Base-by-base conservation (phyloP, 2,797 vertebrate species). In the Nyctalus aviator region DNA sequence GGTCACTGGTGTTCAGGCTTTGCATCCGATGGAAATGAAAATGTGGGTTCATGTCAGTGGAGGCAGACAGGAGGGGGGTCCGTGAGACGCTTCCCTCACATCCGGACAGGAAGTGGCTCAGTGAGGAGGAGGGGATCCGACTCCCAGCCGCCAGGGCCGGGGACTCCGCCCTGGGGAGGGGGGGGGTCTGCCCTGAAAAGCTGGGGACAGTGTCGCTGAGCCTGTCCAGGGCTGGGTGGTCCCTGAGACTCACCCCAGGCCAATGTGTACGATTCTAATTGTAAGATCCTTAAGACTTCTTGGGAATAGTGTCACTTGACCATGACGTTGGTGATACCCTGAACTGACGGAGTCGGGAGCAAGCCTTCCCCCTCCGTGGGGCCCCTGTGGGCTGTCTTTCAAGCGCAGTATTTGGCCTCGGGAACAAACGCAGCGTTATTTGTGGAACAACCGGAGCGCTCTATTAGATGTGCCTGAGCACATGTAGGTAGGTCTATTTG, bases 81-180 rank as follows among this genome's bases (percentile, higher is more conserved):
- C 57, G 6, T 18, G 17, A 13, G 17, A 18, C 20, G 0, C 17
- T 32, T 72, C 46, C 5, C 21, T 23, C 23, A 44, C 13, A 8
- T 17, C 2, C 10, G 21, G 59, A 13, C 12, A 21, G 27, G 32
- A 2, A 2, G 14, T 2, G 5, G 20, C 53, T 21, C 53, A 0
- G 14, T 20, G n/a, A 0, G 3, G 46, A 10, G 0, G 14, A 3
- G 25, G 32, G 0, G 14, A 46, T 15, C 14, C 0, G 1, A 1
- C 13, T 8, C 25, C 3, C 44, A 7, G 32, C 41, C 6, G 0
- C 17, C 1, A 0, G 27, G 1, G 10, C 48, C 0, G 0, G 4
- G 27, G 6, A 3, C 20, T 32, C 30, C 0, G 10, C 5, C 13
- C 30, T 1, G 5, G 37, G n/a, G n/a, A n/a, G n/a, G n/a, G n/a